Evolutionary conservation across 2,888 invertebrate species (phyloP), one percentile per base, ranked within the genome.

Genomic region (Stegophylla sp.): DNA sequence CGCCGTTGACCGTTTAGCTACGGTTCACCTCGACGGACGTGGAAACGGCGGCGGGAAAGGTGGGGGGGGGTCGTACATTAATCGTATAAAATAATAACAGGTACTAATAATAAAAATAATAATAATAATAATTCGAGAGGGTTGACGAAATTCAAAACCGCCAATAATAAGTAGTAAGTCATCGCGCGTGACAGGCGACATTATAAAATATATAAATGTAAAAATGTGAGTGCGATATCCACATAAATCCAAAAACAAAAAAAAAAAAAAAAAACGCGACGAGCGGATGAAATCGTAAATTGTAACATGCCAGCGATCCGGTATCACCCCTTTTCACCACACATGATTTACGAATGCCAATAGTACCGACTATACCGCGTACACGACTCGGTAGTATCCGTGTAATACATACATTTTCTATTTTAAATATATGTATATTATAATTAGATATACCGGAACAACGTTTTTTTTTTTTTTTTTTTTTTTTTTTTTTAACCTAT

Each of bases 281-380:
- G 51, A 63, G 20, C 15, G 20, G 63, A 75, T 26, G 75, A 51
- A 53, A 76, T 76, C 75, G 75, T 76, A 66, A 76, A 76, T 76
- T 53, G 23, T 13, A 66, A 76, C 43, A 13, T 66, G 66, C 66
- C 53, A 66, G 41, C 75, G 64, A 76, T 76, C 75, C 53, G 75
- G n/a, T 66, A 53, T 66, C 75, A 53, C 64, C 64, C 64, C 75
- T 41, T n/a, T n/a, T 53, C 64, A 20, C 26, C 28, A 61, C n/a
- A 72, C 41, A 73, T 73, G 73, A 73, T 73, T 73, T 73, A 73
- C 73, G 59, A 59, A 74, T 63, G 63, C 23, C 17, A 74, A 74
- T 63, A 63, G 17, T 59, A n/a, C n/a, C 34, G 23, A n/a, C 72
- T 59, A 59, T 56, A 56, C n/a, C n/a, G n/a, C n/a, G n/a, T 56